phyloP scores from a whole-genome alignment of 2,888 invertebrate genomes.

The Cataglyphis altisquamis region DNA sequence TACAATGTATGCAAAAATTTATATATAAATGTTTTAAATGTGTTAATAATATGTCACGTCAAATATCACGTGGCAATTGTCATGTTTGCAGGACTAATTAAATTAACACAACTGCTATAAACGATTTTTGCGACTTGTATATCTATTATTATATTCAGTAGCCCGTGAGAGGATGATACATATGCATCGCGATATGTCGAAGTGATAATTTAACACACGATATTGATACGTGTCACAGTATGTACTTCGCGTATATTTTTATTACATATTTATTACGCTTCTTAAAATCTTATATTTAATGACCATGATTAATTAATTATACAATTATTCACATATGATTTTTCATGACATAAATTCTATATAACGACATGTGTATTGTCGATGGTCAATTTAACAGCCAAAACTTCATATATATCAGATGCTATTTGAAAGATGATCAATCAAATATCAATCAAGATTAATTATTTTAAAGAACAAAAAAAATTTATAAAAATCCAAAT shows the following conservation, averaged over 20 bases:
- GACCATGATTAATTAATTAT: slow-evolving; percentile 25
- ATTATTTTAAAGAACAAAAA: slow-evolving; percentile 16
- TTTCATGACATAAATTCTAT: slow-evolving; percentile 22
- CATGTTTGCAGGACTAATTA: slow-evolving; percentile 46
- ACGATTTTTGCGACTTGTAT: slow-evolving; percentile 36
- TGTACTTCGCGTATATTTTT: slow-evolving; percentile 31
- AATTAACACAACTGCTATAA: slow-evolving; percentile 39
- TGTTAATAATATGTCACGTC: slow-evolving; percentile 25
- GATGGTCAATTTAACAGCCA: slow-evolving; percentile 14
- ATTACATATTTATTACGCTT: slow-evolving; percentile 24
- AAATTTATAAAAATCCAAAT: background rate
- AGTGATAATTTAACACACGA: slow-evolving; percentile 30
- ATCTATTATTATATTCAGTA: slow-evolving; percentile 28
- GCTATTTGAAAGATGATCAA: background rate
- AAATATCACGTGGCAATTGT: slow-evolving; percentile 26
- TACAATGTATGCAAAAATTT: background rate
- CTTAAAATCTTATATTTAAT: slow-evolving; percentile 33
- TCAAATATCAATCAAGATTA: background rate
- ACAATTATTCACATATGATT: slow-evolving; percentile 27
- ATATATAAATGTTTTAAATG: slow-evolving; percentile 19
- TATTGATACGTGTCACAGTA: slow-evolving; percentile 25
- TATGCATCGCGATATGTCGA: slow-evolving; percentile 4
- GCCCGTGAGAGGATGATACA: background rate
- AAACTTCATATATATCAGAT: background rate
- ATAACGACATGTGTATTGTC: slow-evolving; percentile 13